Percentiles rank a stretch among this genome's conserved stretches.
These are phyloP conservation scores for Callosobruchus maculatus DNA, from an alignment of 2,888 invertebrate genomes.

Conservation along the genomic window DNA sequence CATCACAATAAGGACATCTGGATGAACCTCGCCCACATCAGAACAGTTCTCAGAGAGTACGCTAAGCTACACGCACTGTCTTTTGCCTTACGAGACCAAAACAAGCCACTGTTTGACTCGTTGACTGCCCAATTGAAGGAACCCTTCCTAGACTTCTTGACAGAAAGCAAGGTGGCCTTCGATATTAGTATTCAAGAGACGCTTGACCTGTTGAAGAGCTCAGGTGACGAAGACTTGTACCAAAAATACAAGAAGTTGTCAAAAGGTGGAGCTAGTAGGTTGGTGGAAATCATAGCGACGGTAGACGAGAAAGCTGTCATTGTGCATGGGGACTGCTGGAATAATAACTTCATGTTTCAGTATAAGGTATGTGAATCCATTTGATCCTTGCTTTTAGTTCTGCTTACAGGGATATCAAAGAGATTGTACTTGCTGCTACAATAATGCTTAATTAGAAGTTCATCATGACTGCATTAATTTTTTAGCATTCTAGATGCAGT, in stretches of 20 bases:
- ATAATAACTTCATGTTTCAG: constrained; percentile 3
- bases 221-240: neutral
- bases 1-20: neutral
- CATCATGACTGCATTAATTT: too few species aligned
- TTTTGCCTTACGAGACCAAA: constrained; percentile 2
- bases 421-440: too few species aligned
- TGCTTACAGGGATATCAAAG: too few species aligned
- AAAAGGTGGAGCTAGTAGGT: neutral
- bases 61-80: constrained; percentile 4
- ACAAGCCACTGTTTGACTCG: neutral
- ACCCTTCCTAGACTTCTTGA: too few species aligned
- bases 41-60: neutral
- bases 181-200: neutral
- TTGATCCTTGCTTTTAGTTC: too few species aligned
- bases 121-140: neutral
- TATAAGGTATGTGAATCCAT: neutral
- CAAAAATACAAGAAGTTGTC: neutral
- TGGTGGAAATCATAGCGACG: neutral
- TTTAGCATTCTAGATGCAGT: too few species aligned
- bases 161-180: neutral
- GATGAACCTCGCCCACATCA: neutral
- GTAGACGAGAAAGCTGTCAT: neutral
- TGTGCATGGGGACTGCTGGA: constrained; percentile 6
- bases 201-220: neutral
- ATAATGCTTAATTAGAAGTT: too few species aligned